phyloP scores from a whole-genome alignment of 2,888 invertebrate genomes.

The Nymphalis c-album region DNA sequence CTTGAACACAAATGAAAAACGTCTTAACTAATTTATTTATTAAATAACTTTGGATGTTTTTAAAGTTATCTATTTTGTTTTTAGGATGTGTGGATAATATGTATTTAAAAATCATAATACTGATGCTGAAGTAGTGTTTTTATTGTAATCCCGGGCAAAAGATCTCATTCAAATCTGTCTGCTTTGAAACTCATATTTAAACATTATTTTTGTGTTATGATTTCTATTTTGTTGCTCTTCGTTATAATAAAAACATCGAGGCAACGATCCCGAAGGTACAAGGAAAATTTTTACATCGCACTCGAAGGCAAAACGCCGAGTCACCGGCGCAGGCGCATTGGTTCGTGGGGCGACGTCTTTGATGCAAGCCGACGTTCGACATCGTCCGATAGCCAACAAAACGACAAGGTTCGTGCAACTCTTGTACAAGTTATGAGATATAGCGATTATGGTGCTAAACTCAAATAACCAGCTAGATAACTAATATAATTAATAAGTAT shows the following conservation, averaged over 20 bases:
- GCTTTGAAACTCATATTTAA: constrained; percentile 24
- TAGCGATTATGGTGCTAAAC: constrained; percentile 40
- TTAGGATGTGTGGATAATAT: no score
- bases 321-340: constrained; percentile 73
- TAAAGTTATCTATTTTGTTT: no score
- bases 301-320: constrained; percentile 64
- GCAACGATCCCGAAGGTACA: constrained; percentile 37
- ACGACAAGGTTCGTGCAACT: constrained; percentile 58
- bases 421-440: constrained; percentile 47
- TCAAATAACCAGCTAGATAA: not conserved
- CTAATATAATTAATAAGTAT: no score
- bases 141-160: not conserved
- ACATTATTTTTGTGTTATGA: constrained; percentile 35
- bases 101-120: no score
- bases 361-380: constrained; percentile 78
- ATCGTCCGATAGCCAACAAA: constrained; percentile 76
- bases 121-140: not conserved
- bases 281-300: constrained; percentile 63
- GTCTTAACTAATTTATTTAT: no score
- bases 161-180: not conserved
- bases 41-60: no score
- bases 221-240: constrained; percentile 36
- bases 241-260: constrained; percentile 37
- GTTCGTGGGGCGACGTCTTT: constrained; percentile 63
- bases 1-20: not conserved